phyloP scores from a whole-genome alignment of 2,797 vertebrate species.

The Vireo griseus region DNA sequence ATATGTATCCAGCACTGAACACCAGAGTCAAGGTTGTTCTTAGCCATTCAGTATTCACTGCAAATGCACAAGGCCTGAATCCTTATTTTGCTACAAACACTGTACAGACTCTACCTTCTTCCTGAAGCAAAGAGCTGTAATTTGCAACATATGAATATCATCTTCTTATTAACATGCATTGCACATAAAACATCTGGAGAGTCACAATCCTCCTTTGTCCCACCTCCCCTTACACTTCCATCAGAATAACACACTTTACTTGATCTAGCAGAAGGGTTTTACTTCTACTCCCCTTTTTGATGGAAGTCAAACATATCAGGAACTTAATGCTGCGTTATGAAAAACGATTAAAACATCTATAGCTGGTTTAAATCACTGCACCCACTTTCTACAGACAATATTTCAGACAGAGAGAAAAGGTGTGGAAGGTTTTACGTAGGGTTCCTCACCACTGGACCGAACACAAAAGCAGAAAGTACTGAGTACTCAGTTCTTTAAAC shows the following conservation, averaged over 20 bases:
- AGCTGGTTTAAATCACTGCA: not conserved
- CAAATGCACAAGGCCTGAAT: not conserved
- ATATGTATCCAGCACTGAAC: not conserved
- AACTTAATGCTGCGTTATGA: not conserved
- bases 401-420: not conserved
- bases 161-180: fast-evolving
- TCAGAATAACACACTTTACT: not conserved
- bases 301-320: not conserved
- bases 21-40: not conserved
- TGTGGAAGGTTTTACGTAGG: not conserved
- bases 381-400: not conserved
- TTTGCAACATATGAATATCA: not conserved
- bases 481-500: not conserved
- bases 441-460: not conserved
- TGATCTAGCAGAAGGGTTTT: not conserved
- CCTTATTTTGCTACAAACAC: not conserved
- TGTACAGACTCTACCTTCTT: not conserved
- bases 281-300: not conserved
- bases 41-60: not conserved
- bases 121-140: not conserved
- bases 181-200: not conserved
- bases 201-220: not conserved
- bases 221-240: not conserved
- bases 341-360: not conserved
- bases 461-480: not conserved